Base-by-base conservation (phyloP, 2,113 vertebrate species). In the Suncus etruscus region DNA sequence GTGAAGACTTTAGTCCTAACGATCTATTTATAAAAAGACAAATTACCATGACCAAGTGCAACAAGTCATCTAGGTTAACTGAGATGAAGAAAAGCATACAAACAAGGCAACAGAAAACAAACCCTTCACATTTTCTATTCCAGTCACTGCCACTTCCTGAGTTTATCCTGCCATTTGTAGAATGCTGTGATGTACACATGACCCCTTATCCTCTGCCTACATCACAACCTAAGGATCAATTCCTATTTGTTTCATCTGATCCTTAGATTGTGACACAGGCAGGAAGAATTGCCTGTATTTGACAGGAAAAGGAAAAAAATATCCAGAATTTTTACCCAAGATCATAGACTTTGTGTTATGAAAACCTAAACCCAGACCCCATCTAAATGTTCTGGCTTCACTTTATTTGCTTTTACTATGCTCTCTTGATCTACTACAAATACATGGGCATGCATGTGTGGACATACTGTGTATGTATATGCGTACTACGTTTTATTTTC, bases 11-110 rank as follows among this genome's bases (percentile, higher is more conserved):
- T 84, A 76, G 82, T 20, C 65, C 70, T 47, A 90, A 3, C 87
- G 39, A 50, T 4, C 22, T 77, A 91, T 48, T 93, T 79, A 81
- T 18, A 58, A 88, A 85, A 82, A 32, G 48, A 69, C 1, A 70
- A 73, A 74, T 72, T 32, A 48, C 78, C 48, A 87, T 61, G 77
- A 76, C 32, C 54, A 32, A 91, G 66, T 0, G 1, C 6, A 85
- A 79, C 24, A 8, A 39, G n/a, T 80, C 75, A 86, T 31, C 54
- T 87, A 47, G 90, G 90, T 72, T 79, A 66, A 87, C 69, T 54
- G 70, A 89, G 68, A 58, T 45, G 75, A 91, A 80, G 80, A 66
- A 63, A 89, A 79, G 29, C 39, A 16, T 12, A 48, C 1, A 79
- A 47, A 85, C 18, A 27, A 73, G 48, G 39, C 74, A 86, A n/a